Percentiles rank a stretch among this genome's conserved stretches.
phyloP scores from a whole-genome alignment of 1,140 invertebrate genomes.

The Drosophila grimshawi region DNA sequence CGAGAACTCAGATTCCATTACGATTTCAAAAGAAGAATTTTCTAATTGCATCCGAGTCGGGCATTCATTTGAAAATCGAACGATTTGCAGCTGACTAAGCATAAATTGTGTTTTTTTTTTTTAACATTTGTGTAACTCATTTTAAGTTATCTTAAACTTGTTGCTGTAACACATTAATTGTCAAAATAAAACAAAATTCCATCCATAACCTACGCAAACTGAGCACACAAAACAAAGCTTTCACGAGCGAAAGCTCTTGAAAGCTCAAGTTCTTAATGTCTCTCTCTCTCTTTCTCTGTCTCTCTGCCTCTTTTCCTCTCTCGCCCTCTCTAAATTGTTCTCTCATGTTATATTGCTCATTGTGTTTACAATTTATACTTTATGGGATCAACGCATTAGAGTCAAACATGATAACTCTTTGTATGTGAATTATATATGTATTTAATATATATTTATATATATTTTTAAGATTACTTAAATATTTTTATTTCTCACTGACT shows the following conservation, averaged over 20 bases:
- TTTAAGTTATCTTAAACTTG: background rate
- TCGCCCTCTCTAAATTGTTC: too few species aligned
- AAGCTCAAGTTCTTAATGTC: background rate
- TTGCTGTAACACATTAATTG: slow-evolving; percentile 11
- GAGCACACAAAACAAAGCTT: slow-evolving; percentile 11
- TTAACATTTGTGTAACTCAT: background rate
- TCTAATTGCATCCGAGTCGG: slow-evolving; percentile 49
- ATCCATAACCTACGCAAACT: background rate
- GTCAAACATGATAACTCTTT: too few species aligned
- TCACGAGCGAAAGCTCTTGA: slow-evolving; percentile 4
- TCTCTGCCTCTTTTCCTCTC: background rate
- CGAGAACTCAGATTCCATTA: slow-evolving; percentile 62
- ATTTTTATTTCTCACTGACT: too few species aligned
- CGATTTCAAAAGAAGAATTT: slow-evolving; percentile 44
- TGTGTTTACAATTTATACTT: background rate
- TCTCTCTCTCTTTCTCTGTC: slow-evolving; percentile 1
- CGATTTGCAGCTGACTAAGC: slow-evolving; percentile 12
- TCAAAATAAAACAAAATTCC: background rate
- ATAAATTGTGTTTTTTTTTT: background rate
- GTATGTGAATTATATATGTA: too few species aligned
- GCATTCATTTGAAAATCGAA: slow-evolving; percentile 56
- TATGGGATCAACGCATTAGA: too few species aligned
- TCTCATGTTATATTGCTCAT: background rate
- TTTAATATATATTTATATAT: too few species aligned
- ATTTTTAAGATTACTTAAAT: too few species aligned